Base-by-base conservation (phyloP, 1,140 invertebrate genomes). In the Grapholita molesta region DNA sequence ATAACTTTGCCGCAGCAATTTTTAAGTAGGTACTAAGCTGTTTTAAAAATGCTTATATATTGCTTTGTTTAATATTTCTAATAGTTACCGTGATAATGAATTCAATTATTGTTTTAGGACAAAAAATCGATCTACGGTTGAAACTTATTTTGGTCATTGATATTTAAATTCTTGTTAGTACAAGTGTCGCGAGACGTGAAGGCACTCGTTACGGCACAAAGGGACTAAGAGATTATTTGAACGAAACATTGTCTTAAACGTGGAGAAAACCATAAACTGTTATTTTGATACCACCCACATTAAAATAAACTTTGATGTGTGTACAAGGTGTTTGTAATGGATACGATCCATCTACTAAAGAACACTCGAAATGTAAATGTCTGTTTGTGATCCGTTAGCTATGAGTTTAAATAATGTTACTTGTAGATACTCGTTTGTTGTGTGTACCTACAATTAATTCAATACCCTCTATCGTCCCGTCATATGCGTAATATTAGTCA, bases 301-400 rank as follows among this genome's bases (percentile, higher is more conserved):
- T 85, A 83, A 87, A 84, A 83, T 83, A 80, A 71, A 64, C 84
- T 87, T 86, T 87, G 86, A 87, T 85, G 80, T 86, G 67, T 78
- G 76, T 77, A 79, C 70, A 74, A 73, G 72, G 65, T 77, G 76
- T 83, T 84, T 79, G 73, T 80, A 70, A 65, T 71, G 65, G 61
- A 65, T 52, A 24, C 68, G 55, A 61, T 61, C 55, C 55, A 30
- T 32, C 55, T 61, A 30, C 55, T 61, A 32, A 61, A 61, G 25
- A 61, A 32, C 55, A 61, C 55, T 61, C 15, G 55, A 18, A 32
- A 61, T 61, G 55, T 61, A 61, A 61, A 61, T 61, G 28, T 61
- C 55, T 61, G 24, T 61, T 61, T 61, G 55, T 61, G 25, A 32
- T 61, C 55, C 24, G 28, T 61, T 55, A 61, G 55, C 55, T 61